phyloP scores from a whole-genome alignment of 2,888 invertebrate genomes.

The Brachypalpus laphriformis region DNA sequence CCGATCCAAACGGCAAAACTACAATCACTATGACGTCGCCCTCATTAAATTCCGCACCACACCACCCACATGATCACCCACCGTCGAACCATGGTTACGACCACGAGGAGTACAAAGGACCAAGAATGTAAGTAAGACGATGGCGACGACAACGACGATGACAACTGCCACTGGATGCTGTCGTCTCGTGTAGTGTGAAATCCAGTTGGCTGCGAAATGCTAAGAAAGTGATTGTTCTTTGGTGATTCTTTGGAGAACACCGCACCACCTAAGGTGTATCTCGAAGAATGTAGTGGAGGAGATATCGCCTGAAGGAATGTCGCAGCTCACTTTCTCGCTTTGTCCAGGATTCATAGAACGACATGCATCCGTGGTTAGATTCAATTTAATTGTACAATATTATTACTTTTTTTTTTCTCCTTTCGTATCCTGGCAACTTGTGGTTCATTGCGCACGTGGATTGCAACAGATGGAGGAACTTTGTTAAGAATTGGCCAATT shows the following conservation, averaged over 20 bases:
- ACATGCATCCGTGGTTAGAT: constrained; percentile 59
- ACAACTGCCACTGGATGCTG: constrained; percentile 18
- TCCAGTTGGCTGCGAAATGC: constrained; percentile 50
- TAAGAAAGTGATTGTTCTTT: constrained; percentile 52
- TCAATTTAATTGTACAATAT: constrained; percentile 66
- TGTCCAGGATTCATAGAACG: constrained; percentile 37
- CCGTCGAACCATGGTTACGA: neutral
- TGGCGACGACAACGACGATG: constrained; percentile 20
- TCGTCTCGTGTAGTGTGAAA: constrained; percentile 41
- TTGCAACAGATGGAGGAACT: constrained; percentile 80
- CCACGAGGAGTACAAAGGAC: constrained; percentile 79
- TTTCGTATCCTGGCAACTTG: constrained; percentile 6
- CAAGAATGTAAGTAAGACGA: constrained; percentile 80
- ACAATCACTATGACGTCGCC: constrained; percentile 81
- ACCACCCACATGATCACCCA: constrained; percentile 4
- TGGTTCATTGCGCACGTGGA: constrained; percentile 16
- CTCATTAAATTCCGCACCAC: constrained; percentile 79
- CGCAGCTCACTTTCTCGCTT: constrained; percentile 53
- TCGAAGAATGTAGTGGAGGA: constrained; percentile 9
- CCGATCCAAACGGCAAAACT: constrained; percentile 77
- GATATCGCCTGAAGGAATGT: constrained; percentile 45
- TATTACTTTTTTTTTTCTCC: constrained; percentile 14
- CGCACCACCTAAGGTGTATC: constrained; percentile 27
- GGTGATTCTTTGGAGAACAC: constrained; percentile 40
- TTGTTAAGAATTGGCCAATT: constrained; percentile 79